These are phyloP conservation scores for Halyomorpha halys DNA, from an alignment of 1,140 invertebrate genomes.

Conservation along the genomic window DNA sequence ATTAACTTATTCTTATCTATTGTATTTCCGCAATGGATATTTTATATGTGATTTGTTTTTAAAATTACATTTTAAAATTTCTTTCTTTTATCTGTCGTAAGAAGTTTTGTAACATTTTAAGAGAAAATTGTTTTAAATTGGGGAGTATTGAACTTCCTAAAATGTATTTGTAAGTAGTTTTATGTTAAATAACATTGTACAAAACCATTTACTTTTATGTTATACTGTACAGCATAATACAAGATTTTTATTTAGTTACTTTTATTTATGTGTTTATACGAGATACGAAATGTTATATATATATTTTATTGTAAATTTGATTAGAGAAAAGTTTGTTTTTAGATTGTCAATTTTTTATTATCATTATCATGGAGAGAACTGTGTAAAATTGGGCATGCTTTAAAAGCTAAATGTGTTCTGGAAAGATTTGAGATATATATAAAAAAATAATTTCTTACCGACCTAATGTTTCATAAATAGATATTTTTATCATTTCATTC, in stretches of 20 bases:
- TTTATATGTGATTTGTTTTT: slow-evolving; percentile 16
- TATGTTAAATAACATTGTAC: slow-evolving; percentile 24
- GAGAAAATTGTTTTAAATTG: slow-evolving; percentile 14
- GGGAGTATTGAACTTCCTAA: slow-evolving; percentile 8
- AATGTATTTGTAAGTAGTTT: slow-evolving; percentile 12
- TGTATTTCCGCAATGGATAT: not conserved
- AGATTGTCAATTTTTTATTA: slow-evolving; percentile 12
- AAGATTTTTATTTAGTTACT: slow-evolving; percentile 28
- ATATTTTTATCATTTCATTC: slow-evolving; percentile 2
- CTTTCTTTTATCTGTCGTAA: not conserved
- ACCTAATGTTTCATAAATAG: not conserved
- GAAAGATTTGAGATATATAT: slow-evolving; percentile 6
- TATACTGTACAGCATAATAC: slow-evolving; percentile 23
- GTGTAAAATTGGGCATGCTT: slow-evolving; percentile 2
- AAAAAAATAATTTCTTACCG: slow-evolving; percentile 1
- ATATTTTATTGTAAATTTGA: slow-evolving; percentile 27
- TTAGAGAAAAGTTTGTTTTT: slow-evolving; percentile 20
- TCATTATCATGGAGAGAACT: not conserved
- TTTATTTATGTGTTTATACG: slow-evolving; percentile 29
- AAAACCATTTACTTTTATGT: slow-evolving; percentile 26
- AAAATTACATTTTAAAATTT: slow-evolving; percentile 3
- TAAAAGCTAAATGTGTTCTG: slow-evolving; percentile 24
- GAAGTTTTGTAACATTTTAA: not conserved
- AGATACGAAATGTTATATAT: slow-evolving; percentile 26
- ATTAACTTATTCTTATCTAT: not conserved